A percentile compares a stretch with the other conserved stretches of the same genome.
These are phyloP conservation scores for Poeciliopsis paucimaculata DNA, from an alignment of 2,797 vertebrate species.

Conservation along the genomic window DNA sequence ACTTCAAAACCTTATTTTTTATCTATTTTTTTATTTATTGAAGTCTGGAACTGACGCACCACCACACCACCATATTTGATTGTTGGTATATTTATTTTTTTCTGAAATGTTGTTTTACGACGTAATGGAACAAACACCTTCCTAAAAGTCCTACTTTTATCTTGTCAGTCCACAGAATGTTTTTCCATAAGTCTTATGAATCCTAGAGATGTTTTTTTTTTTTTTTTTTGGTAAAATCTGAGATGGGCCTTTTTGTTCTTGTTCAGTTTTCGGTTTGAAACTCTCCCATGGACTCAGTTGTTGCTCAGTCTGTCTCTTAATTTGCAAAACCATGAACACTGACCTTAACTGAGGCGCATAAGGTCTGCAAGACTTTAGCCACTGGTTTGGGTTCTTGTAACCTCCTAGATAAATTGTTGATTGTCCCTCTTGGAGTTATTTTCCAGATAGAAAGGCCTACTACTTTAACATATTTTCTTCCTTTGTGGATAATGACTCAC, in stretches of 20 bases:
- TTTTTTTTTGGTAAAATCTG: neutral
- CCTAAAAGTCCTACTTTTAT: neutral
- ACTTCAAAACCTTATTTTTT: neutral
- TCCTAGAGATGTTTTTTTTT: neutral
- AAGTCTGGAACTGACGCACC: neutral
- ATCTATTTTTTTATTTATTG: neutral
- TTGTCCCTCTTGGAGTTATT: neutral
- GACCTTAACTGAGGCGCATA: neutral
- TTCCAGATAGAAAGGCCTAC: too few relatives aligned
- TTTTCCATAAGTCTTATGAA: neutral
- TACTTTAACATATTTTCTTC: too few relatives aligned
- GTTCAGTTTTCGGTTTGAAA: neutral
- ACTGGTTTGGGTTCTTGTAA: neutral
- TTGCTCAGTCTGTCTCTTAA: neutral
- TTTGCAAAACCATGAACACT: neutral
- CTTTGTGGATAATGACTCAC: too few relatives aligned
- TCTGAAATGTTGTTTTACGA: neutral
- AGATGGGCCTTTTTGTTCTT: neutral
- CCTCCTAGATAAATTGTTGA: neutral
- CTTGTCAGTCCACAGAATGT: neutral
- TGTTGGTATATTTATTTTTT: neutral
- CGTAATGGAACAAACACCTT: neutral
- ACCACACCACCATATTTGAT: neutral
- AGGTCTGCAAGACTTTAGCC: neutral
- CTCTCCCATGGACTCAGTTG: neutral